Conservation (phyloP, 2,888 invertebrate genomes). For the Polyommatus icarus region DNA sequence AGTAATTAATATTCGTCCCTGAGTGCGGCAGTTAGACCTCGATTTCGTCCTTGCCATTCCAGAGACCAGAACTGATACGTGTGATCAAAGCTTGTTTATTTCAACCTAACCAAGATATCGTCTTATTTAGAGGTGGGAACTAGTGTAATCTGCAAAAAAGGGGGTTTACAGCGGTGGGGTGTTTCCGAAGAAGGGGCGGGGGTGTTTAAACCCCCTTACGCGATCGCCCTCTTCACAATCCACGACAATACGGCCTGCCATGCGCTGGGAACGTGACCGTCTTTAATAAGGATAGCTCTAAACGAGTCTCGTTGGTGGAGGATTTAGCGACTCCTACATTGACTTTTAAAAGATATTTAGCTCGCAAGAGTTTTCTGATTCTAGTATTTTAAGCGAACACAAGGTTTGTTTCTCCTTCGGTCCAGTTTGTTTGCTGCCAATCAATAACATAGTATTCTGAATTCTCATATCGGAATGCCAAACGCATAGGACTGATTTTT, state of each 20-base stretch:
- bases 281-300: conserved; percentile 32
- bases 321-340: conserved; percentile 25
- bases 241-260: conserved; percentile 31
- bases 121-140: conserved; percentile 21
- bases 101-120: not conserved
- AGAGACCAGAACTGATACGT: not conserved
- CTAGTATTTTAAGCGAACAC: not conserved
- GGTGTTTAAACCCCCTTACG: conserved; percentile 8
- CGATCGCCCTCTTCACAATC: conserved; percentile 27
- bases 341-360: conserved; percentile 3
- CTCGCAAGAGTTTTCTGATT: not conserved
- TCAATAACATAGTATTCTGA: no score
- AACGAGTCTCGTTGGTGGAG: conserved; percentile 26
- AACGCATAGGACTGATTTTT: no score
- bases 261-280: conserved; percentile 30
- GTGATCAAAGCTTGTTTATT: not conserved
- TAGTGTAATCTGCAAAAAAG: conserved; percentile 23
- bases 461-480: no score
- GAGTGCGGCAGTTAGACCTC: no score
- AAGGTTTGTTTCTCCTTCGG: not conserved
- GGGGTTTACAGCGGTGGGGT: not conserved
- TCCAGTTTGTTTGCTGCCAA: not conserved
- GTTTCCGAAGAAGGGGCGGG: not conserved
- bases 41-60: not conserved
- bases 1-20: no score